Conservation (phyloP, 2,888 invertebrate genomes). For the Troides helena region DNA sequence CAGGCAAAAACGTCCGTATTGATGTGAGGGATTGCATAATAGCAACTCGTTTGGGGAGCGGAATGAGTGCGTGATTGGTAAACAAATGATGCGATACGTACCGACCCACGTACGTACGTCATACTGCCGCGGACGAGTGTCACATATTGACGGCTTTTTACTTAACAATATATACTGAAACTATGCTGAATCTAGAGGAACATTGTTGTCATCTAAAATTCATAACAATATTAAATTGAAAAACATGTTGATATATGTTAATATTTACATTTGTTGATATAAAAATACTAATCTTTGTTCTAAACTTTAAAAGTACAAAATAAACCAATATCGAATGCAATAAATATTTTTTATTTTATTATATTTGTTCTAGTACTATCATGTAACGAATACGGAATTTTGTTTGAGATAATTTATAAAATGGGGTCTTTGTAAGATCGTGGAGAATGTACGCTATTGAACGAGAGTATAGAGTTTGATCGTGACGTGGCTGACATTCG, state of each 20-base stretch:
- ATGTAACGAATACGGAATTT: neutral
- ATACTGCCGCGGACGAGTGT: conserved; percentile 16
- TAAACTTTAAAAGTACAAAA: no score
- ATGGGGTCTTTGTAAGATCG: conserved; percentile 30
- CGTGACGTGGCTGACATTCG: conserved; percentile 81
- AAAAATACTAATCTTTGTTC: no score
- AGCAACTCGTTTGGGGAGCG: conserved; percentile 61
- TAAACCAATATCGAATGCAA: neutral
- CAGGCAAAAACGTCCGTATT: conserved; percentile 59
- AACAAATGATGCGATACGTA: conserved; percentile 40
- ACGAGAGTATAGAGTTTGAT: conserved; percentile 64
- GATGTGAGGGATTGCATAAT: conserved; percentile 74
- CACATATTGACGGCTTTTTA: conserved; percentile 6
- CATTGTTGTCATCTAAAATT: neutral
- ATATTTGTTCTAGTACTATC: neutral
- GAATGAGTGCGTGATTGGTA: conserved; percentile 60
- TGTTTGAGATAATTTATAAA: neutral
- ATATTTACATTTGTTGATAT: no score
- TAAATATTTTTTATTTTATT: neutral
- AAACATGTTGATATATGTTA: neutral
- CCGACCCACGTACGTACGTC: conserved; percentile 20
- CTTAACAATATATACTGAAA: neutral
- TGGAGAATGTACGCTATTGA: conserved; percentile 35
- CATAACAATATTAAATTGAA: neutral
- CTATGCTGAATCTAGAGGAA: neutral